phyloP scores from a whole-genome alignment of 2,888 invertebrate species.

The Hetaerina titia region DNA sequence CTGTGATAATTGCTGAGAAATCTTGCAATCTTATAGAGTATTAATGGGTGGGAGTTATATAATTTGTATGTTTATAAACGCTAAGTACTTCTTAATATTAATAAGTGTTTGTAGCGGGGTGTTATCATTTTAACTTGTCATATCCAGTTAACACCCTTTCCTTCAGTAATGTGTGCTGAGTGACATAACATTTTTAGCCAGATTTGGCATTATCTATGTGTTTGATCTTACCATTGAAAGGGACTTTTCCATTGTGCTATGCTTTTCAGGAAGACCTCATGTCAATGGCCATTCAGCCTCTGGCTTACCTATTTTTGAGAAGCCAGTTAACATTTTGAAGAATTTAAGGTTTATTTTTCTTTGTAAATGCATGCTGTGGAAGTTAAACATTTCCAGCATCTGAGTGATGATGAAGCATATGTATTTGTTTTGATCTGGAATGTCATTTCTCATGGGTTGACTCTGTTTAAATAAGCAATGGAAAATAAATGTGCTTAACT shows the following conservation, averaged over 20 bases:
- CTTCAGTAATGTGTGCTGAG: background rate
- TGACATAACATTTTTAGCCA: slow-evolving; percentile 16
- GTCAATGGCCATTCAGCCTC: background rate
- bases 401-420: background rate
- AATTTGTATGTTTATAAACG: slow-evolving; percentile 41
- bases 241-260: background rate
- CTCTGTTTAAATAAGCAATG: background rate
- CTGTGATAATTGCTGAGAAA: slow-evolving; percentile 66
- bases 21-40: slow-evolving; percentile 55
- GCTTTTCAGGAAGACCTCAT: background rate
- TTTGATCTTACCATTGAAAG: slow-evolving; percentile 28
- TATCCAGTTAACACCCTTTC: slow-evolving; percentile 2
- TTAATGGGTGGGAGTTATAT: slow-evolving; percentile 38
- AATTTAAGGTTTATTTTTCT: background rate
- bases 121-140: background rate
- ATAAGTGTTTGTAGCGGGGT: slow-evolving; percentile 36
- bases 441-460: background rate
- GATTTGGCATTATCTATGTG: background rate
- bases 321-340: background rate
- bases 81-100: background rate
- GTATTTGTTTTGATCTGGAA: background rate
- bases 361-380: slow-evolving; percentile 13
- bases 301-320: background rate
- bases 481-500: background rate
- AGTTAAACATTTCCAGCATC: background rate